Base-by-base conservation (phyloP, 2,797 vertebrate species). In the Sebastes iracundus region DNA sequence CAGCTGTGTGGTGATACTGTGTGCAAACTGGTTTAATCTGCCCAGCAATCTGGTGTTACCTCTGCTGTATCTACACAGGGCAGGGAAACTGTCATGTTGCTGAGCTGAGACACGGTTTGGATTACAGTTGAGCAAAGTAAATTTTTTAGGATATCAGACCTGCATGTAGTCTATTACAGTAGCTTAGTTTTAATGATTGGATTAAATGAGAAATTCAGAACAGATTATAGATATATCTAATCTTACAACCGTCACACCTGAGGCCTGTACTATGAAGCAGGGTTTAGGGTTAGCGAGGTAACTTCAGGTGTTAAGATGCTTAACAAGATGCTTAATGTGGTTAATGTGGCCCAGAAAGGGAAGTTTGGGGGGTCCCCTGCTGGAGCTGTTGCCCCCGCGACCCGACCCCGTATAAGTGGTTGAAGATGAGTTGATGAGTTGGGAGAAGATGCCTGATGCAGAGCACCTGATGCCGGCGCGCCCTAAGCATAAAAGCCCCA, bases 31-130 rank as follows among this genome's bases (percentile, higher is more conserved):
- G 10, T n/a, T 20, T 11, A 49, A 66, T 12, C n/a, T 63, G 61
- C 61, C 61, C 61, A 14, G 11, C 61, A 38, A 12, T 35, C 32
- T 38, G 32, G 20, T 63, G n/a, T 7, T 35, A 4, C 61, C 61
- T 13, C 61, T 63, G 61, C 32, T 63, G 32, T 63, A 22, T 14
- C 61, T 63, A 2, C 61, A 63, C 61, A 63, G 61, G 32, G 61
- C 32, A 63, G 32, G 61, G n/a, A 63, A 63, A 23, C 28, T 76
- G 0, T 13, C 27, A 4, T 60, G 75, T 30, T 53, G 62, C 22
- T 16, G 16, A 63, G 16, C 14, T 16, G 60, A 32, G 49, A 20
- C 27, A 61, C 11, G 28, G 25, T 25, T 27, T 18, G 7, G 25
- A 60, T 7, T 23, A 56, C 11, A 56, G 22, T 56, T 56, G 22